Base-by-base conservation (phyloP, 1,140 invertebrate genomes). In the Lucilia sericata region DNA sequence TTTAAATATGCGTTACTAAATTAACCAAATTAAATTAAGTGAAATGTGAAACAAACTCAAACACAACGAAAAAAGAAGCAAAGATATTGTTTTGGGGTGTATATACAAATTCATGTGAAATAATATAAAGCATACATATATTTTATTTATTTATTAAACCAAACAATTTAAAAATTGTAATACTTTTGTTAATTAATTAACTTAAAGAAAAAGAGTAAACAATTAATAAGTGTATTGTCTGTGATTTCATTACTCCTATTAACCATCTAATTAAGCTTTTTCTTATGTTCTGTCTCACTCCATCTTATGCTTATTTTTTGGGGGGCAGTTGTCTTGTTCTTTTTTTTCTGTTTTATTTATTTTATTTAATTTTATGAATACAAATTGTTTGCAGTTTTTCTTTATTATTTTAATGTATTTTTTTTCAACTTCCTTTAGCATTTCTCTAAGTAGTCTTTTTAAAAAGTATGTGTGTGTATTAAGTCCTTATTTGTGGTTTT, bases 21-120 rank as follows among this genome's bases (percentile, higher is more conserved):
- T 70, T 70, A 70, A n/a, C 65, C 17, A 70, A 70, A 70, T 70
- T 70, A 70, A 21, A 70, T 70, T 70, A 70, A 70, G 2, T 70
- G 65, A 55, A 55, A 55, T 42, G n/a, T 12, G 51, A 55, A 55
- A 55, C 3, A 70, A 19, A 70, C 25, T 30, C 25, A 30, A 19
- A 70, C n/a, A 70, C n/a, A 70, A 70, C 19, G 21, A n/a, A 25
- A 70, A n/a, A 9, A n/a, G n/a, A n/a, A n/a, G n/a, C n/a, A n/a
- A n/a, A n/a, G n/a, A n/a, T n/a, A n/a, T n/a, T n/a, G n/a, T n/a
- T n/a, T n/a, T n/a, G n/a, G n/a, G n/a, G n/a, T n/a, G n/a, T n/a
- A n/a, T n/a, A n/a, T n/a, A n/a, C n/a, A n/a, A 19, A 25, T 12
- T 21, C 65, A 70, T 21, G n/a, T 25, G n/a, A 19, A 17, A 55